Base-by-base conservation (phyloP, 2,113 vertebrate species). In the Eubucco bourcierii region DNA sequence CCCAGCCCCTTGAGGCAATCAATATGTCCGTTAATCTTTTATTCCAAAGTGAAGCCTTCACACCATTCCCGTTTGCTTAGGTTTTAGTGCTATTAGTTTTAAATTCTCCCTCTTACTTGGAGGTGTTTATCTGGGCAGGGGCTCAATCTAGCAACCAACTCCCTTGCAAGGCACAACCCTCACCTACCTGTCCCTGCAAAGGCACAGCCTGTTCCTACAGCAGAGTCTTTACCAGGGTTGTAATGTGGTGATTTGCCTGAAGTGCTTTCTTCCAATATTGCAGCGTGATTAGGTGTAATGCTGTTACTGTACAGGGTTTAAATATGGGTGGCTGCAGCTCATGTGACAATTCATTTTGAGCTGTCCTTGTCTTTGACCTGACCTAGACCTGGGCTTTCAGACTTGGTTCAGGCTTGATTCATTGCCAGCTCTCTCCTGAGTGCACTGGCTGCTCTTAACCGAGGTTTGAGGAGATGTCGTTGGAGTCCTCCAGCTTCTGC, bases 21-120 rank as follows among this genome's bases (percentile, higher is more conserved):
- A 4, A 83, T 89, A 83, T 0, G 1, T 65, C 84, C 75, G 90
- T 89, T 88, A 90, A 90, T 89, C 90, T 94, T 84, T 79, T 52
- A 70, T 90, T 91, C 84, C 88, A 80, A 70, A 93, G 95, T 74
- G 91, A 80, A 97, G 76, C 72, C 82, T 47, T 93, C 65, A 74
- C 19, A 73, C 84, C 2, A 1, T 58, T 66, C 9, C 50, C 86
- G 60, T 95, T 94, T 96, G 83, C 65, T 90, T 58, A 87, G 73
- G 82, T 61, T 86, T 90, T 84, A 70, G 21, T 27, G 46, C 37
- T 87, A 15, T 34, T 86, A 31, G 34, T 90, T 83, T 94, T 78
- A 64, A 80, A 41, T 88, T 87, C 76, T 83, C 27, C 27, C 18
- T 74, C 41, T 61, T 55, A 3, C 81, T 74, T 13, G 10, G 63